Evolutionary conservation across 2,888 invertebrate genomes (phyloP), one percentile per base, ranked within the genome.

Genomic region (Dusona sp.): DNA sequence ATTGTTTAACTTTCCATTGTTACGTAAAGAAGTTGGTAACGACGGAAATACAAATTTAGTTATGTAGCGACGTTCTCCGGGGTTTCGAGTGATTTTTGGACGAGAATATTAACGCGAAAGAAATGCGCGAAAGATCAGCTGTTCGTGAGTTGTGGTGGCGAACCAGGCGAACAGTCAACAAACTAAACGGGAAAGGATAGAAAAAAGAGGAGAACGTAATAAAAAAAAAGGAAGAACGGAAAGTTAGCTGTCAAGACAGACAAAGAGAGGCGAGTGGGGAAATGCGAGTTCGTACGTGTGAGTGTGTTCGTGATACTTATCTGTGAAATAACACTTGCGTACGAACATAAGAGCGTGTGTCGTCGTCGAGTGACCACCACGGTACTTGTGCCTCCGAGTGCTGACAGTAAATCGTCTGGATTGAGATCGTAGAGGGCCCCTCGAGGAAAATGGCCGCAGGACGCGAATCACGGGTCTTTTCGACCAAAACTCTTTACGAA

Each of bases 401-500:
- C 78, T 81, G 68, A 83, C 86, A 80, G 82, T 78, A 77, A 65
- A 75, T 87, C 74, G 73, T 64, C 84, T 83, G 57, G 78, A 79
- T 83, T 81, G 83, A 84, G 84, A 79, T 75, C 80, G 81, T 74
- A 75, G 88, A 89, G 90, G 89, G 89, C 86, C 89, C 87, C 87
- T 57, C 48, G 65, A 88, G 94, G 94, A 96, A 95, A 95, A 96
- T 96, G 96, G 96, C 95, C 94, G 95, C 95, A 95, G 95, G 94
- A 94, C 94, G 93, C 92, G 92, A 94, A 92, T 89, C 94, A 90
- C 93, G 91, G 91, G 94, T 95, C 90, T 95, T 94, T 94, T 94
- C 94, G 92, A 95, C 96, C 90, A 95, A 95, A 93, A 95, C 94
- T 93, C 95, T 97, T 88, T 97, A 97, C 94, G 95, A 96, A 89